A percentile compares a stretch with the other conserved stretches of the same genome.
phyloP scores from a whole-genome alignment of 2,113 vertebrate genomes.

The Rattus rattus region DNA sequence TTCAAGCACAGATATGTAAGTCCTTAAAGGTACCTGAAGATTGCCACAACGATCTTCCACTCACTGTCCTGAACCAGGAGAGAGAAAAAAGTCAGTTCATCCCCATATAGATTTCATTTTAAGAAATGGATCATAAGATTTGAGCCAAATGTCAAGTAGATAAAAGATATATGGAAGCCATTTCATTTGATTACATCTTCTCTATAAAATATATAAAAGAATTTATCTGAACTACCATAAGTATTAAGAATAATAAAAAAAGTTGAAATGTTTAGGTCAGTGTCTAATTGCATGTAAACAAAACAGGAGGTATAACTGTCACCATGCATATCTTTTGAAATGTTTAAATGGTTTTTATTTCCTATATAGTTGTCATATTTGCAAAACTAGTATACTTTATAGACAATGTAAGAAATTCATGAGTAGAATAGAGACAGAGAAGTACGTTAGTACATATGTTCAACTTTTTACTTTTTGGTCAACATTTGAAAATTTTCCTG shows the following conservation, averaged over 20 bases:
- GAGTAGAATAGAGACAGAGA: neutral
- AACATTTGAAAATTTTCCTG: neutral
- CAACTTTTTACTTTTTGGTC: neutral
- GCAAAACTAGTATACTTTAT: neutral
- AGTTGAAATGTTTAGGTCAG: neutral
- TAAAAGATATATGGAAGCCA: neutral
- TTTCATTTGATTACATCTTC: neutral
- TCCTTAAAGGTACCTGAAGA: neutral
- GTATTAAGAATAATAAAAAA: neutral
- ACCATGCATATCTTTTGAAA: neutral
- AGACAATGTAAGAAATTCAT: neutral
- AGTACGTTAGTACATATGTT: no score
- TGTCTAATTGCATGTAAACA: neutral
- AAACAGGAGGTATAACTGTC: neutral
- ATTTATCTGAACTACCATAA: neutral
- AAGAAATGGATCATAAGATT: neutral
- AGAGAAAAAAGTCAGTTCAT: neutral
- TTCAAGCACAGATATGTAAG: conserved; percentile 50
- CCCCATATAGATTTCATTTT: neutral
- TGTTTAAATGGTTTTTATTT: neutral
- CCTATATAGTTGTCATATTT: neutral
- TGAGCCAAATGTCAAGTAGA: neutral
- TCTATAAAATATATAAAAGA: conserved; percentile 4
- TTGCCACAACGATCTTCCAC: neutral
- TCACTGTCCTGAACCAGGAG: neutral